A percentile compares a stretch with the other conserved stretches of the same genome.
Conservation (phyloP, 2,888 invertebrate species). For the Meandrusa payeni region DNA sequence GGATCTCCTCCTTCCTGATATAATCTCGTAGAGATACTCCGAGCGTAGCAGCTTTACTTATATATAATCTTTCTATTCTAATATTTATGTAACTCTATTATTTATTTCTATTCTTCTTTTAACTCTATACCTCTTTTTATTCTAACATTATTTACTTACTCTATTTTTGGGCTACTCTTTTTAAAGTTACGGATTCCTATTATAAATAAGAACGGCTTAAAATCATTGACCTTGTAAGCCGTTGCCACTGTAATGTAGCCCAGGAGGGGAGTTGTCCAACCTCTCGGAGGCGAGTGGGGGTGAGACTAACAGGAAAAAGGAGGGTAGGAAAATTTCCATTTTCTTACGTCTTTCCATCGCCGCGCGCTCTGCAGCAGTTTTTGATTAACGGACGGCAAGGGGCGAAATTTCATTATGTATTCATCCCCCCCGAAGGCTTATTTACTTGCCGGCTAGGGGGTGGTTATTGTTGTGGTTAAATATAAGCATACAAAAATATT, state of each 20-base stretch:
- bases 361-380: constrained; percentile 72
- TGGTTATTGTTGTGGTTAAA: constrained; percentile 43
- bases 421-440: constrained; percentile 62
- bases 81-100: no score
- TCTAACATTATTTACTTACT: no score
- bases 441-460: constrained; percentile 45
- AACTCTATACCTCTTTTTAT: no score
- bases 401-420: constrained; percentile 78
- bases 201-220: no score
- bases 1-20: no score
- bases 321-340: constrained; percentile 81
- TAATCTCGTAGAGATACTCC: no score
- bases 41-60: no score
- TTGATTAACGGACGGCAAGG: constrained; percentile 77
- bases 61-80: no score
- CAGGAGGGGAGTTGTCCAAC: constrained; percentile 55
- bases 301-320: constrained; percentile 76
- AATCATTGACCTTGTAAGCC: constrained; percentile 33
- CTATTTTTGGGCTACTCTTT: no score
- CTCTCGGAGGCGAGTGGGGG: constrained; percentile 48
- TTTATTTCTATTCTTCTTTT: no score
- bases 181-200: no score
- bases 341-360: constrained; percentile 73
- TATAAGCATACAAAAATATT: constrained; percentile 13
- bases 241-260: constrained; percentile 36